Base-by-base conservation (phyloP, 2,113 vertebrate species). In the Martes martes region DNA sequence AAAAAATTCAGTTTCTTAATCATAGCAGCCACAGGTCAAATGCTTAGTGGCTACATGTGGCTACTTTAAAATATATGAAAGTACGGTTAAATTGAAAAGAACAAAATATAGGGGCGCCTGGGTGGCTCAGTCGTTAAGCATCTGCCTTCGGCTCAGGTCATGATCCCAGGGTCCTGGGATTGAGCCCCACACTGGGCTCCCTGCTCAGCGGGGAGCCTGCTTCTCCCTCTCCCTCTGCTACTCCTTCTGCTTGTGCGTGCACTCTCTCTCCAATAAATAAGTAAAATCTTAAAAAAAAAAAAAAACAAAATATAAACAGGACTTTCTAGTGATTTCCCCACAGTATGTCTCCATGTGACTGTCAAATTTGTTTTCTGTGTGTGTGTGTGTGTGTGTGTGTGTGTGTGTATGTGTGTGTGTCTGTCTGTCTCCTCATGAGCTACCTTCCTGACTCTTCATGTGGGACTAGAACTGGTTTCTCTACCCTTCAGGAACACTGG, bases 31-130 rank as follows among this genome's bases (percentile, higher is more conserved):
- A 81, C 6, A 76, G 36, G 63, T 85, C 33, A 80, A 31, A 57
- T 82, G 42, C 39, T 78, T 8, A 33, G 1, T 47, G 65, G 39
- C 55, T 23, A 71, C 13, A 28, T n/a, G n/a, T 21, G 14, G 26
- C 65, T 45, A 52, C 52, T 47, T 83, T 61, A 39, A 59, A 87
- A 78, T 96, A 84, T 78, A 78, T 96, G 87, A 39, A 94, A 76
- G 10, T 81, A 19, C 6, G 28, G 7, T 92, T 21, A 21, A 65
- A 59, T 71, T 52, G 45, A 39, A 80, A 88, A 50, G 45, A 85
- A 94, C 23, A 47, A 73, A 89, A 57, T 28, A 45, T 67, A 61
- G 61, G 28, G 61, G 13, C 1, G 2, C 61, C 61, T 65, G 61
- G 26, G 61, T 31, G 61, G 61, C 61, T 65, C 61, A 31, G 61